phyloP scores from a whole-genome alignment of 1,140 invertebrate species.

The Bombus waltoni region DNA sequence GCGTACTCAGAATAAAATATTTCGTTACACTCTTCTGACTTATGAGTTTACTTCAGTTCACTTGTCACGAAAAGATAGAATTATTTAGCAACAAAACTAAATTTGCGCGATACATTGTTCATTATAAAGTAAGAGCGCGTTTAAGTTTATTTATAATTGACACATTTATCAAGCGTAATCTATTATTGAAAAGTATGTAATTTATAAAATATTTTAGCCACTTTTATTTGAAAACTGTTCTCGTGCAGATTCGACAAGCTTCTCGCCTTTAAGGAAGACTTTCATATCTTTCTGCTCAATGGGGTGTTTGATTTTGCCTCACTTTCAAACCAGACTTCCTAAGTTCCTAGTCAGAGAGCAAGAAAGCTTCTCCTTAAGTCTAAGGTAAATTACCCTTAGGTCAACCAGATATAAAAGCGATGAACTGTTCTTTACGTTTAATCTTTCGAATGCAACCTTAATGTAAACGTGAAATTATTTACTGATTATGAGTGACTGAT shows the following conservation, averaged over 20 bases:
- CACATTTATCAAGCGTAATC: not conserved
- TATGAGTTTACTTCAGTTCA: not conserved
- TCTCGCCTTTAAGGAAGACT: slow-evolving; percentile 15
- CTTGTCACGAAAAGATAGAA: not conserved
- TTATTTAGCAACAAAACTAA: not conserved
- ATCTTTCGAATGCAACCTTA: not conserved
- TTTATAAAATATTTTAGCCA: not conserved
- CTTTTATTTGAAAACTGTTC: slow-evolving; percentile 1
- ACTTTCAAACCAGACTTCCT: slow-evolving; percentile 23
- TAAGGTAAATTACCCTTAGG: slow-evolving; percentile 19
- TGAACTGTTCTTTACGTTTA: not conserved
- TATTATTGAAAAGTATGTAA: not conserved
- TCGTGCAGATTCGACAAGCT: slow-evolving; percentile 6
- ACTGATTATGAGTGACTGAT: not conserved
- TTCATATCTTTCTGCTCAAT: not conserved
- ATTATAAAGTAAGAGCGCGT: not conserved
- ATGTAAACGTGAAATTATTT: not conserved
- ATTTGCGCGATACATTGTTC: not conserved
- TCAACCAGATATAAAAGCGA: not conserved
- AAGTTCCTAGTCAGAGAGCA: not conserved
- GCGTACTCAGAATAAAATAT: not conserved
- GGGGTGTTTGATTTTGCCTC: slow-evolving; percentile 25
- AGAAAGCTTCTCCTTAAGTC: slow-evolving; percentile 22
- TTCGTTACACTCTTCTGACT: not conserved
- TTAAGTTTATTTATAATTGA: not conserved